phyloP scores from a whole-genome alignment of 64 coral and sea anemone genomes.

The Cladopsammia gracilis region DNA sequence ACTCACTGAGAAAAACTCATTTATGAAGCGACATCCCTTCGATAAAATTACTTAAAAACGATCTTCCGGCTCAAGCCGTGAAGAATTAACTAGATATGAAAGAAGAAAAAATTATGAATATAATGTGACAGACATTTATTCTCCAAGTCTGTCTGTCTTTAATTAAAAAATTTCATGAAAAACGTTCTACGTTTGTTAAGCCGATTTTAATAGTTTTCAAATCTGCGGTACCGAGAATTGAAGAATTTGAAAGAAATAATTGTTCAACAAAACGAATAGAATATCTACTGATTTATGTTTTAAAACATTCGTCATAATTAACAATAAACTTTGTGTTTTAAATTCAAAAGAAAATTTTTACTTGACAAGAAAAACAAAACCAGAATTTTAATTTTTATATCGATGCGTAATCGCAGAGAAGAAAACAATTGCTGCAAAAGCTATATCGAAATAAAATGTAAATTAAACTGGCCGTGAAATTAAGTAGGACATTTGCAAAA shows the following conservation, averaged over 20 bases:
- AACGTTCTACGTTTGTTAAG: background rate
- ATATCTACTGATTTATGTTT: background rate
- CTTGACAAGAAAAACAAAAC: background rate
- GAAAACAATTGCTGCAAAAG: background rate
- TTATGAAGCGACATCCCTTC: background rate
- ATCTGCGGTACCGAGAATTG: background rate
- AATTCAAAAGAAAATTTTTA: conserved; percentile 17
- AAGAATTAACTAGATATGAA: background rate
- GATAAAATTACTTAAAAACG: background rate
- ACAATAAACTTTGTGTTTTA: background rate
- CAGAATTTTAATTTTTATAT: background rate
- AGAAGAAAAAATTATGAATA: background rate
- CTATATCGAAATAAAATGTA: background rate
- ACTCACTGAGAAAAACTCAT: too few relatives aligned
- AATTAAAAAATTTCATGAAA: background rate
- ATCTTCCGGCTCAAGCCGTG: background rate
- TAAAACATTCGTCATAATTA: background rate
- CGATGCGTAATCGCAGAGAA: background rate
- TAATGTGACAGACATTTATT: background rate
- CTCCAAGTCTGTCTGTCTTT: background rate
- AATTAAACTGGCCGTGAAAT: background rate
- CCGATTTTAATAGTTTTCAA: background rate
- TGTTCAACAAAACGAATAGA: background rate
- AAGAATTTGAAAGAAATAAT: background rate
- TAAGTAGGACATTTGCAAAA: background rate